Percentiles rank a stretch among this genome's conserved stretches.
Conservation (phyloP, 2,797 vertebrate species). For the Ctenosaura bakeri region DNA sequence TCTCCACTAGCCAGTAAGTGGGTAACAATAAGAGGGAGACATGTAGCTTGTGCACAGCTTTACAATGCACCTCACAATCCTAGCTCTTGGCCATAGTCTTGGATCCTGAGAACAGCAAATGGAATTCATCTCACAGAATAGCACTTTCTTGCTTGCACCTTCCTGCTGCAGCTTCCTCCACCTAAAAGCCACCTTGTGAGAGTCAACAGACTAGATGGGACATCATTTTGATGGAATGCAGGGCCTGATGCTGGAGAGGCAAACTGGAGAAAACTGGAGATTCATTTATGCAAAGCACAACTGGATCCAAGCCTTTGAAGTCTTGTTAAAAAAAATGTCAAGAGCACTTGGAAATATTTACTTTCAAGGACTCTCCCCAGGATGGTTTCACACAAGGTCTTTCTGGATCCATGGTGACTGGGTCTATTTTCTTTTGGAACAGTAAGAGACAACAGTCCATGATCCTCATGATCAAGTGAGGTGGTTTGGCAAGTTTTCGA, state of each 20-base stretch:
- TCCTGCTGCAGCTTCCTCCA: not conserved
- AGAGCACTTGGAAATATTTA: slow-evolving; percentile 61
- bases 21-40: too few species aligned
- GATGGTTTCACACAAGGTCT: slow-evolving; percentile 82
- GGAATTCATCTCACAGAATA: not conserved
- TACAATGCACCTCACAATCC: too few species aligned
- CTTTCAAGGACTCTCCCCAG: slow-evolving; percentile 82
- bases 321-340: too few species aligned
- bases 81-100: not conserved
- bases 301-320: too few species aligned
- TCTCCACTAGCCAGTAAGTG: too few species aligned
- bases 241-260: not conserved
- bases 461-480: slow-evolving; percentile 89
- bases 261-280: not conserved
- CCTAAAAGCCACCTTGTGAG: not conserved
- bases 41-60: too few species aligned
- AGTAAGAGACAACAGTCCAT: slow-evolving; percentile 87
- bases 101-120: not conserved
- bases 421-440: slow-evolving; percentile 85
- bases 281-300: too few species aligned
- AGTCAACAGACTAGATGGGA: not conserved
- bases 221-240: not conserved
- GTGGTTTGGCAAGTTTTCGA: slow-evolving; percentile 88
- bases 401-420: slow-evolving; percentile 84
- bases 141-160: not conserved